phyloP scores from a whole-genome alignment of 2,888 invertebrate genomes.

The Panzeria rudis region DNA sequence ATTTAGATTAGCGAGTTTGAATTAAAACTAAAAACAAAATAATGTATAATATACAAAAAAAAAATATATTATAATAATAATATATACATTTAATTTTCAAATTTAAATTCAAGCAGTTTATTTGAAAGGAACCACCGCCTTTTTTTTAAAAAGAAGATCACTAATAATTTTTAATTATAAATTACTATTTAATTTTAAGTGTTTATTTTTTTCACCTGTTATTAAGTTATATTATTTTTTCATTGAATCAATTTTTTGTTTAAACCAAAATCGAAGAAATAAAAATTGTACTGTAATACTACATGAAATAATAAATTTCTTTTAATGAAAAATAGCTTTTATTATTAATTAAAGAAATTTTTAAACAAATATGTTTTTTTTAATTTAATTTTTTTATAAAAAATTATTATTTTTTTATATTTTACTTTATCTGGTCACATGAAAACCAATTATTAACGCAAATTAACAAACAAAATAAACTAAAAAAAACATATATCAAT shows the following conservation, averaged over 20 bases:
- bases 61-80: not conserved
- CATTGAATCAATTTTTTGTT: not conserved
- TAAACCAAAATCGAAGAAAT: slow-evolving; percentile 16
- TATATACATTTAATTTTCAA: slow-evolving; percentile 52
- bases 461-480: slow-evolving; percentile 59
- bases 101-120: slow-evolving; percentile 49
- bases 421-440: slow-evolving; percentile 80
- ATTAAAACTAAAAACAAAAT: slow-evolving; percentile 20
- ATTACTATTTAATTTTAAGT: slow-evolving; percentile 57
- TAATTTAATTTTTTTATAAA: slow-evolving; percentile 58
- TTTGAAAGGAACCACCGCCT: slow-evolving; percentile 70
- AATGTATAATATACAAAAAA: slow-evolving; percentile 19
- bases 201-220: slow-evolving; percentile 52
- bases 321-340: slow-evolving; percentile 8
- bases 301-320: slow-evolving; percentile 4
- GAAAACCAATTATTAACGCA: slow-evolving; percentile 78
- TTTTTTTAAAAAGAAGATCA: slow-evolving; percentile 48
- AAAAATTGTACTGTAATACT: slow-evolving; percentile 4
- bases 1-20: slow-evolving; percentile 37
- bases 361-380: slow-evolving; percentile 6
- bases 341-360: slow-evolving; percentile 22
- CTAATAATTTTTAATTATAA: slow-evolving; percentile 56
- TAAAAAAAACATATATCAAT: slow-evolving; percentile 31
- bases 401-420: slow-evolving; percentile 71
- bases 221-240: slow-evolving; percentile 15